Base-by-base conservation (phyloP, 2,888 invertebrate species). In the Stenoptilia bipunctidactyla region DNA sequence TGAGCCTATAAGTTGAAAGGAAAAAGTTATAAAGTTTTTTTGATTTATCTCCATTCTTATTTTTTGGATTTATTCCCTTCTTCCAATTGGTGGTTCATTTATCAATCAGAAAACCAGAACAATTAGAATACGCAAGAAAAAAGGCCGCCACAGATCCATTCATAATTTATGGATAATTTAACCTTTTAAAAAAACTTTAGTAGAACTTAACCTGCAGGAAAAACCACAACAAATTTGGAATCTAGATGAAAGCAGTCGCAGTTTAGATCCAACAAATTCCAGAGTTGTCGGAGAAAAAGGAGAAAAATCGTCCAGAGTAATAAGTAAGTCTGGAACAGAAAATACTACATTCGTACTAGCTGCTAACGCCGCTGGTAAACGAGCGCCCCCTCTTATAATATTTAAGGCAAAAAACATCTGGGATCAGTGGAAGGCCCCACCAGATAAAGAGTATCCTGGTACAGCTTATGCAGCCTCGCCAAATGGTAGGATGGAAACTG, bases 401-500 rank as follows among this genome's bases (percentile, higher is more conserved):
- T 30, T 30, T 30, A 30, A 30, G n/a, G 30, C 6, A 3, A 30
- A 30, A 10, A 4, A 12, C 10, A 3, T 43, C 1, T 45, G 45
- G 41, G 39, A 30, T n/a, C 34, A 44, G 27, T 46, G 46, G 44
- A 15, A n/a, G n/a, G n/a, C n/a, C n/a, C n/a, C 40, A 12, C 48
- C 41, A 35, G 27, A 45, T 37, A 36, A 42, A 25, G 35, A 33
- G 1, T 13, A 25, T 10, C 13, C 38, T 14, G 30, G 38, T 14
- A 41, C 41, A 6, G 36, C 36, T 0, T 38, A 41, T 36, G 38
- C 38, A 1, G 45, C 43, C 3, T 48, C 46, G 3, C 15, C 15
- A 34, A 42, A 40, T 34, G 42, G 47, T 15, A 46, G 50, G 53
- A 55, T 48, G 49, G 48, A 30, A 40, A 38, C 33, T 15, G 13